These are phyloP conservation scores for Falco concolor DNA, from an alignment of 2,797 vertebrate genomes.

Conservation along the genomic window DNA sequence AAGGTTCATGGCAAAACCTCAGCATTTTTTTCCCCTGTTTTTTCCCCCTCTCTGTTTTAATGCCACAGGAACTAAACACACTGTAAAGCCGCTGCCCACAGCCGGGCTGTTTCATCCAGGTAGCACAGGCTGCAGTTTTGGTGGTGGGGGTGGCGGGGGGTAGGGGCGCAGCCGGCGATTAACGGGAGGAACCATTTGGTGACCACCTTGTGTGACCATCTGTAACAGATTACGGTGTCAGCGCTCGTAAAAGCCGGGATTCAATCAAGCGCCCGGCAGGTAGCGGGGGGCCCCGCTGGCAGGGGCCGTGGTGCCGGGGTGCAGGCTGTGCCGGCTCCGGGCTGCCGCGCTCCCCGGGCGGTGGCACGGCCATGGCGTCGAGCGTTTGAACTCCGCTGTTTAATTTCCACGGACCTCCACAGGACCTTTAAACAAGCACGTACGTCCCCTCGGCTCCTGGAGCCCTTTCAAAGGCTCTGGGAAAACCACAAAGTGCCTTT, in stretches of 20 bases:
- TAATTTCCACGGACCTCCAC: not conserved
- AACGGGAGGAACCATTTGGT: constrained; percentile 28
- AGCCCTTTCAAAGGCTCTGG: constrained; percentile 20
- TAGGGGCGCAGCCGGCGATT: not conserved
- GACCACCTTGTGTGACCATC: constrained; percentile 64
- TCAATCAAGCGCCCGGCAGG: constrained; percentile 57
- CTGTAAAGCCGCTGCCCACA: not conserved
- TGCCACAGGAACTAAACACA: constrained; percentile 29
- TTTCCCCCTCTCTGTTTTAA: not conserved
- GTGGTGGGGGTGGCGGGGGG: not conserved
- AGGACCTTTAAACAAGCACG: not conserved
- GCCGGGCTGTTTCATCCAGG: not conserved
- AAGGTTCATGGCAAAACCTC: not conserved
- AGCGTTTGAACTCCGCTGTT: not conserved
- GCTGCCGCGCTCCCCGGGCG: constrained; percentile 1
- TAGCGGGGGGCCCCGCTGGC: not conserved
- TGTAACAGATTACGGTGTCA: constrained; percentile 60
- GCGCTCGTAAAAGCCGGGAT: constrained; percentile 30
- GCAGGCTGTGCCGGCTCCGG: not conserved
- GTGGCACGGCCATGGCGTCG: not conserved
- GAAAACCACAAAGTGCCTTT: constrained; percentile 27
- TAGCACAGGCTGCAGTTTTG: not conserved
- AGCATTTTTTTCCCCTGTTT: not conserved
- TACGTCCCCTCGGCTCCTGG: constrained; percentile 11
- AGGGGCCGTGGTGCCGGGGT: constrained; percentile 5